phyloP scores from a whole-genome alignment of 1,140 invertebrate species.

The Babylonia areolata region DNA sequence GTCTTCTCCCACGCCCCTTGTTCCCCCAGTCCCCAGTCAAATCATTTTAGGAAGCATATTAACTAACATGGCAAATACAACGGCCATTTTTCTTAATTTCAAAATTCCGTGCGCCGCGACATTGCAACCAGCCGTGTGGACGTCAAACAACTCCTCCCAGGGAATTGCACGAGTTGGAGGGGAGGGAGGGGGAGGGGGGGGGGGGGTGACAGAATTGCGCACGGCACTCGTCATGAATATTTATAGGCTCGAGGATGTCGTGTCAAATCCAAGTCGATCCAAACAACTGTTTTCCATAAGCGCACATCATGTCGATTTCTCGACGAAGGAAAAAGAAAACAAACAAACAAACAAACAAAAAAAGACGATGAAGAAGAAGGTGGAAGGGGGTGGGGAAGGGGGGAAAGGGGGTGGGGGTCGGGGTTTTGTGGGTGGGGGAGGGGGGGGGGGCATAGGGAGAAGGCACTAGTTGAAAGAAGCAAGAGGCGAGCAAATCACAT shows the following conservation, averaged over 20 bases:
- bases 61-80: conserved; percentile 1
- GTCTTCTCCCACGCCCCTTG: too few species aligned
- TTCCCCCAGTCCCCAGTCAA: too few species aligned
- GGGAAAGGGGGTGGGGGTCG: not conserved
- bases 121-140: not conserved
- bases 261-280: conserved; percentile 38
- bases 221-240: conserved; percentile 25
- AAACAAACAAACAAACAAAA: not conserved
- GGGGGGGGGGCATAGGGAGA: not conserved
- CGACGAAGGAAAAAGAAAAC: not conserved
- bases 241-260: conserved; percentile 31
- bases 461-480: not conserved
- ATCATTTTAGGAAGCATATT: conserved; percentile 4
- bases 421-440: not conserved
- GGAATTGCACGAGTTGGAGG: conserved; percentile 18
- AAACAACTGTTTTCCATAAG: conserved; percentile 40
- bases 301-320: conserved; percentile 31
- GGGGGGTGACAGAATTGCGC: conserved; percentile 23
- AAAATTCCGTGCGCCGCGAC: conserved; percentile 10
- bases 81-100: conserved; percentile 24
- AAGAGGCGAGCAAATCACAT: not conserved
- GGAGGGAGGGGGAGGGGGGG: too few species aligned
- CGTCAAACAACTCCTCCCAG: not conserved
- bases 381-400: not conserved
- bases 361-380: not conserved